Percentiles rank a stretch among this genome's conserved stretches.
Conservation (phyloP, 2,797 vertebrate genomes). For the Enoplosus armatus region DNA sequence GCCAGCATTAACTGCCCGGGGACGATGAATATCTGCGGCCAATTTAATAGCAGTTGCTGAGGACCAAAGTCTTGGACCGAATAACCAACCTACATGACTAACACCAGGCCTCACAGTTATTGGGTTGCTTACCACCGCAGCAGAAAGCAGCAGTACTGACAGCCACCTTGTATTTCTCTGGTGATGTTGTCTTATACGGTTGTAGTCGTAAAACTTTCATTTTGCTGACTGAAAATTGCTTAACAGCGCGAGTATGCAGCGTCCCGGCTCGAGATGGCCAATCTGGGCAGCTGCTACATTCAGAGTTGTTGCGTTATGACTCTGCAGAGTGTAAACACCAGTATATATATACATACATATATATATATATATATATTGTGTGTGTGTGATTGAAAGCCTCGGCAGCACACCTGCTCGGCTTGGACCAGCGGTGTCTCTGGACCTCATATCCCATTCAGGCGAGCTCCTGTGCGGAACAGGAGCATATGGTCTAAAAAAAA, state of each 20-base stretch:
- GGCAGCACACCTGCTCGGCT: constrained; percentile 74
- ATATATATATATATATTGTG: not conserved
- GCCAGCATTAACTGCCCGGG: not conserved
- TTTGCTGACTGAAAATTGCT: constrained; percentile 74
- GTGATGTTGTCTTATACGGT: constrained; percentile 35
- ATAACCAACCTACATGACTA: not conserved
- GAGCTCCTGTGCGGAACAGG: constrained; percentile 69
- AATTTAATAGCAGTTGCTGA: not conserved
- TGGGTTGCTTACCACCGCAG: constrained; percentile 14
- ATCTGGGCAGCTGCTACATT: constrained; percentile 71
- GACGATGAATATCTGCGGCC: not conserved
- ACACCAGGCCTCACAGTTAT: constrained; percentile 2
- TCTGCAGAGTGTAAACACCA: constrained; percentile 68
- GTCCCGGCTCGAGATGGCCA: constrained; percentile 61
- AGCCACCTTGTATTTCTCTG: constrained; percentile 39
- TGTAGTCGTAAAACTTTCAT: constrained; percentile 69
- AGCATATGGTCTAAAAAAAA: constrained; percentile 73
- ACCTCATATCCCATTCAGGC: constrained; percentile 75
- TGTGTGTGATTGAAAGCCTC: constrained; percentile 65
- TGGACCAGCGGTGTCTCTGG: constrained; percentile 72
- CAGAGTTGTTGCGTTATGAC: constrained; percentile 64
- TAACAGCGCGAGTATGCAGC: constrained; percentile 64
- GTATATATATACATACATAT: constrained; percentile 31
- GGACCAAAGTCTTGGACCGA: constrained; percentile 3
- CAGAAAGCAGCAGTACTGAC: constrained; percentile 53